phyloP scores from a whole-genome alignment of 2,113 vertebrate genomes.

The Triplophysa tibetana region DNA sequence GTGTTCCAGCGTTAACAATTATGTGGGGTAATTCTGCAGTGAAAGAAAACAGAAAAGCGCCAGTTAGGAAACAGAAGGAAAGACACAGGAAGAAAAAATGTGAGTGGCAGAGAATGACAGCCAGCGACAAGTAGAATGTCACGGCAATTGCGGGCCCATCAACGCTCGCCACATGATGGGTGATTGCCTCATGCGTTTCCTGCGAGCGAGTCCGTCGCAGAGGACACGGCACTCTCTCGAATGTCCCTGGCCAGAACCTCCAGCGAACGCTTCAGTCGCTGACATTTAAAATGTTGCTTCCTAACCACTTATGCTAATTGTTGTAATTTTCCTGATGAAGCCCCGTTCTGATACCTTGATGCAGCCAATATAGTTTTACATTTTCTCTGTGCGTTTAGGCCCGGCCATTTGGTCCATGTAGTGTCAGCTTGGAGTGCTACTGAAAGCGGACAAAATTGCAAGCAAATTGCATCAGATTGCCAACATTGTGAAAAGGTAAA shows the following conservation, averaged over 20 bases:
- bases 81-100: constrained; percentile 72
- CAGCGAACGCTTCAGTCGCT: constrained; percentile 95
- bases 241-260: constrained; percentile 93
- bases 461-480: constrained; percentile 99
- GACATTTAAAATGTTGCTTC: constrained; percentile 99
- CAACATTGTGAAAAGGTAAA: constrained; percentile 99
- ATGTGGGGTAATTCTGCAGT: constrained; percentile 69
- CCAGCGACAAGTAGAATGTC: constrained; percentile 97
- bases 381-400: constrained; percentile 84
- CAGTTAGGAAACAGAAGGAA: constrained; percentile 67
- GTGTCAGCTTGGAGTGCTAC: constrained; percentile 99
- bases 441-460: constrained; percentile 99
- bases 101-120: constrained; percentile 90
- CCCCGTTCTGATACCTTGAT: constrained; percentile 99
- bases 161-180: constrained; percentile 90
- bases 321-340: constrained; percentile 99
- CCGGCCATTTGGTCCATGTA: constrained; percentile 99
- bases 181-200: constrained; percentile 97
- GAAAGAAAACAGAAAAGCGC: constrained; percentile 3
- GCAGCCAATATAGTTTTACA: constrained; percentile 99
- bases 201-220: constrained; percentile 90
- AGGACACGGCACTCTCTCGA: constrained; percentile 89
- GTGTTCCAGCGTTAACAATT: constrained; percentile 1
- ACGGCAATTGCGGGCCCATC: constrained; percentile 99
- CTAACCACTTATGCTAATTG: constrained; percentile 99